A percentile compares a stretch with the other conserved stretches of the same genome.
Evolutionary conservation across 2,113 vertebrate species (phyloP).

Genomic region (Peromyscus maniculatus): DNA sequence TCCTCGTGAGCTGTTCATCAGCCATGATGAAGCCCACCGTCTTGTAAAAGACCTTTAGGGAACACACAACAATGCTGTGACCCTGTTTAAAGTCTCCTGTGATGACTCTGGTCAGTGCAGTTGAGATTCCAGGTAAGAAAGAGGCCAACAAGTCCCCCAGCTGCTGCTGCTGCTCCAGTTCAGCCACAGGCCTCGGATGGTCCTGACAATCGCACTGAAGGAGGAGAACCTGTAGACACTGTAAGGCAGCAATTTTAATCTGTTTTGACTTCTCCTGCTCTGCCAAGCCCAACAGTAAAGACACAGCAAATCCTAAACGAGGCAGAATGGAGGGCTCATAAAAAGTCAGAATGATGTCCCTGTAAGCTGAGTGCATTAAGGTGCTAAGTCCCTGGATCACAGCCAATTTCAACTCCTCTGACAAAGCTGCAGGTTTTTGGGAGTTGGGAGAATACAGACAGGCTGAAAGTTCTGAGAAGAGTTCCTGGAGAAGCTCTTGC

Average conservation of each 20-base stretch:
- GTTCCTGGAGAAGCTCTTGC: conserved; percentile 90
- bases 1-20: conserved; percentile 89
- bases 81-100: conserved; percentile 94
- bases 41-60: conserved; percentile 91
- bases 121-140: conserved; percentile 95
- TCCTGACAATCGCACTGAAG: conserved; percentile 92
- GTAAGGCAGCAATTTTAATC: conserved; percentile 90
- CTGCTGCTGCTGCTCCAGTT: conserved; percentile 75
- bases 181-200: conserved; percentile 80
- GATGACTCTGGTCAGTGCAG: conserved; percentile 89
- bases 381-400: conserved; percentile 90
- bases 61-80: conserved; percentile 88
- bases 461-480: conserved; percentile 94
- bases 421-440: conserved; percentile 85
- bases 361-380: conserved; percentile 92
- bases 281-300: conserved; percentile 91
- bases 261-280: conserved; percentile 92
- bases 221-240: conserved; percentile 91
- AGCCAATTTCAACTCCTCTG: conserved; percentile 93
- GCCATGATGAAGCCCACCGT: conserved; percentile 91
- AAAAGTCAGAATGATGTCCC: conserved; percentile 89
- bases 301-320: conserved; percentile 92
- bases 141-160: conserved; percentile 92
- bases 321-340: conserved; percentile 92
- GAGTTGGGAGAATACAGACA: conserved; percentile 89